Percentiles rank a stretch among this genome's conserved stretches.
Conservation (phyloP, 2,113 vertebrate genomes). For the Salvelinus fontinalis region DNA sequence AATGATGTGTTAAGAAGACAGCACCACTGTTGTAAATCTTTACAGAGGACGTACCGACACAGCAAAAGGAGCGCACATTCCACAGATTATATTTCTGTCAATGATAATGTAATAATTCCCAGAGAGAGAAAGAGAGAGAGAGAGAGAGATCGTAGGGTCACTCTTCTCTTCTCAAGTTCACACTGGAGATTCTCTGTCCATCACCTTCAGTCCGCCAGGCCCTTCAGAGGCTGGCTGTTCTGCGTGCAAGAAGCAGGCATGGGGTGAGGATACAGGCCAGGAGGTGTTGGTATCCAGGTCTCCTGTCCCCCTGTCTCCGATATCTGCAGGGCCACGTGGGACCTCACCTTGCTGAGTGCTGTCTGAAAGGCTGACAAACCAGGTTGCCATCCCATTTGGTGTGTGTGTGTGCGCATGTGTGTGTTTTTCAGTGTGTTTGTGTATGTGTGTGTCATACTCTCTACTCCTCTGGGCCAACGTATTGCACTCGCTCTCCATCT, state of each 20-base stretch:
- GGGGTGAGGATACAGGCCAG: constrained; percentile 42
- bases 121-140: constrained; percentile 31
- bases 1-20: background rate
- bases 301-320: constrained; percentile 66
- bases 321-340: constrained; percentile 57
- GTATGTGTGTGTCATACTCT: constrained; percentile 44
- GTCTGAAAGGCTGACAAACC: constrained; percentile 63
- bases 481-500: constrained; percentile 21
- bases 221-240: constrained; percentile 69
- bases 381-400: constrained; percentile 53
- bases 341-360: constrained; percentile 48
- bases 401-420: constrained; percentile 5
- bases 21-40: background rate
- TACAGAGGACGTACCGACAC: background rate
- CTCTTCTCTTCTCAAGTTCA: constrained; percentile 20
- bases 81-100: constrained; percentile 27
- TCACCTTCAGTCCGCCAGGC: constrained; percentile 49
- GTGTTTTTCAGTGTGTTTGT: constrained; percentile 27
- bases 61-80: background rate
- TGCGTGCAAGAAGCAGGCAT: constrained; percentile 44
- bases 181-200: constrained; percentile 61
- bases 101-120: constrained; percentile 45
- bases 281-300: constrained; percentile 51
- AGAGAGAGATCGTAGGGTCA: background rate
- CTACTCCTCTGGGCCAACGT: constrained; percentile 4